Evolutionary conservation across 2,888 invertebrate genomes (phyloP), one percentile per base, ranked within the genome.

Genomic region (Colletes collaris): DNA sequence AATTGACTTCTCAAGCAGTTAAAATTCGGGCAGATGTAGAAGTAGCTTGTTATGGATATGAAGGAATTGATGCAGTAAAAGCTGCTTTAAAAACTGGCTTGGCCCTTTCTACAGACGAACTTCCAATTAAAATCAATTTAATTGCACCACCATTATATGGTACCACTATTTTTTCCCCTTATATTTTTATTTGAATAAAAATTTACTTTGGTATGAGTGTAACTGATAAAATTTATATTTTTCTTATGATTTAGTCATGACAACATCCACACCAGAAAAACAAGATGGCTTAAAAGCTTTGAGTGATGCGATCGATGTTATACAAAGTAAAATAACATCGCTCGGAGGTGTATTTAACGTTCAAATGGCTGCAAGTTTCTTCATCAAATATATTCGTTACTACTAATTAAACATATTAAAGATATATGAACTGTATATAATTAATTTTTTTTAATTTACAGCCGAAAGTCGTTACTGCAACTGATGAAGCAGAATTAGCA

Each of bases 11-110:
- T 6, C 99, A 99, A 93, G 97, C 98, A n/a, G 97, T 98, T 0
- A 98, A 98, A 94, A 98, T 98, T 82, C 95, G 98, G 85, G 97
- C 98, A 13, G 98, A 98, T 93, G 96, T 99, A 88, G 97, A 98
- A 93, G 98, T 98, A 85, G 97, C 98, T 0, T 98, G 98, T 93
- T 99, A 98, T 89, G 97, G 98, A 1, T 99, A 99, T 91, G 99
- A 99, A 93, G 99, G 99, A 44, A 99, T 99, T 85, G 99, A 99
- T 94, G 99, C 99, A 4, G 99, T 99, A 0, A 98, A 99, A 93
- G 95, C 96, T 58, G 98, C 99, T 0, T 94, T 99, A 55, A 97
- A 96, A 92, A 95, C 97, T 82, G 99, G 99, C 1, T 95, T 99
- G 52, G 96, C 97, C 55, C 94, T 98, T 68, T 98, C 99, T 4